Evolutionary conservation across 2,888 invertebrate genomes (phyloP), one percentile per base, ranked within the genome.

Genomic region (Drosophila peninsularis): DNA sequence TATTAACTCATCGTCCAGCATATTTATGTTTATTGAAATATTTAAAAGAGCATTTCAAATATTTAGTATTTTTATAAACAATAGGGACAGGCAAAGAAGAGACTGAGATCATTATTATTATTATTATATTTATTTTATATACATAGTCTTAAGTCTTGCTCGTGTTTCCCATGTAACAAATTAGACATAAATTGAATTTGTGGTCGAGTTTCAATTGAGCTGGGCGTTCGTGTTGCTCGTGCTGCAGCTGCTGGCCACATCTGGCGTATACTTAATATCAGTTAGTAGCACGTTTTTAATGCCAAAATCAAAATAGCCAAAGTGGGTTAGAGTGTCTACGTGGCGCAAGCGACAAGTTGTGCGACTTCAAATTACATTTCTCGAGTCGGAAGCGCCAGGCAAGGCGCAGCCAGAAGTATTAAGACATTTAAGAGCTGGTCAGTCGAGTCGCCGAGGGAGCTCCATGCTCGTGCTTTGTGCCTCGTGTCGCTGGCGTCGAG

Each of bases 191-290:
- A 36, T 53, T 36, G 7, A 27, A 27, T 32, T 32, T 19, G n/a
- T 37, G 36, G 21, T 10, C 52, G 1, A 34, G 30, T 10, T 36
- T 9, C 30, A 11, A 30, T 10, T 50, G 34, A 14, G 32, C 21
- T 37, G 11, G 36, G 44, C 50, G 42, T 66, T 71, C 71, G 77
- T 66, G 71, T 53, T 57, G 42, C 61, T 57, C 65, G 65, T 61
- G 42, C 65, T 44, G 39, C 62, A 62, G 56, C 50, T 53, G 30
- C 45, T 58, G 66, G 47, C 47, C 65, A 62, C 78, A 83, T 62
- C 66, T 79, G 87, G 71, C 75, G 70, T 55, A 76, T 70, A 57
- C 65, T 76, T 71, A 86, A 81, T 86, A 81, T 58, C 21, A 27
- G 61, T 52, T 55, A 60, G 66, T 69, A 56, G 63, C 82, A 87